These are phyloP conservation scores for Synanceia verrucosa DNA, from an alignment of 2,797 vertebrate species.

Conservation along the genomic window DNA sequence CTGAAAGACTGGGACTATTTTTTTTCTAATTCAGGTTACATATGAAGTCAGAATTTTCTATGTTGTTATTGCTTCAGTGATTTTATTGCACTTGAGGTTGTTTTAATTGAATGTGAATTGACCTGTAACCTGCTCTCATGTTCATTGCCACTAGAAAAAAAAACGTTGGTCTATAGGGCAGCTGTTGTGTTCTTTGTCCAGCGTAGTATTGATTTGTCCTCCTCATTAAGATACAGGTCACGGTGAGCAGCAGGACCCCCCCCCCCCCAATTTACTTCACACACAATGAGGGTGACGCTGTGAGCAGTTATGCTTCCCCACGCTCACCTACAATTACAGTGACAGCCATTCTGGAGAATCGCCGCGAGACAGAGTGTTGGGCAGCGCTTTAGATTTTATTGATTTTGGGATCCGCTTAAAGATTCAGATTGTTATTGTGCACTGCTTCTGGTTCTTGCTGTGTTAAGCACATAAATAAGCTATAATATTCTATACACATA, in stretches of 20 bases:
- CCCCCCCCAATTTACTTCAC: conserved; percentile 64
- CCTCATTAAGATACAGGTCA: conserved; percentile 81
- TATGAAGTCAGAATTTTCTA: neutral
- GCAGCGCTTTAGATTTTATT: conserved; percentile 44
- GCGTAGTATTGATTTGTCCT: conserved; percentile 73
- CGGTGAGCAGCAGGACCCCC: conserved; percentile 57
- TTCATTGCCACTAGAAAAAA: conserved; percentile 26
- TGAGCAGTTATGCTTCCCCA: conserved; percentile 64
- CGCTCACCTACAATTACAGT: conserved; percentile 71
- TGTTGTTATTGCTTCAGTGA: neutral
- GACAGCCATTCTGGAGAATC: conserved; percentile 47
- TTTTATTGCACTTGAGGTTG: conserved; percentile 16
- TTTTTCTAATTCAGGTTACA: neutral
- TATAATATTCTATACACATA: neutral
- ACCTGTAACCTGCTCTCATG: conserved; percentile 20
- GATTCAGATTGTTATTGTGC: conserved; percentile 13
- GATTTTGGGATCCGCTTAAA: conserved; percentile 30
- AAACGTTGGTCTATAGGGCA: conserved; percentile 35
- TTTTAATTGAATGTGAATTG: conserved; percentile 45
- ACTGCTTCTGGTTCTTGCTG: neutral
- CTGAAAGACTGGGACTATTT: too few relatives aligned
- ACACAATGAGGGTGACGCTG: conserved; percentile 59
- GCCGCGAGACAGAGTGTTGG: conserved; percentile 32
- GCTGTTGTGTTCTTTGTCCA: conserved; percentile 56
- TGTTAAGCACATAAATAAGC: neutral